A percentile compares a stretch with the other conserved stretches of the same genome.
These are phyloP conservation scores for Poliocrania exsul DNA, from an alignment of 2,797 vertebrate genomes.

Conservation along the genomic window DNA sequence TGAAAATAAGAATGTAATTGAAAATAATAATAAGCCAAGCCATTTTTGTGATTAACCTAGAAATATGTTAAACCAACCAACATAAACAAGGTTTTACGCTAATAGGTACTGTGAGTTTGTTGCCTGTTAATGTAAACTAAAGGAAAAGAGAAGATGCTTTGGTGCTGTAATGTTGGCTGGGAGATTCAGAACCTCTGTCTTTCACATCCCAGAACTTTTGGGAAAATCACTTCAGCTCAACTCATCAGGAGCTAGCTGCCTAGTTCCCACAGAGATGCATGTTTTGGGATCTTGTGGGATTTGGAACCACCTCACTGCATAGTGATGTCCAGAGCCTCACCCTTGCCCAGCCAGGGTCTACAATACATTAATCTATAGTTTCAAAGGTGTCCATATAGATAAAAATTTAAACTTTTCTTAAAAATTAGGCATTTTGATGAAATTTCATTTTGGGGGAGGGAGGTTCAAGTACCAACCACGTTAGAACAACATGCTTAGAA, in stretches of 20 bases:
- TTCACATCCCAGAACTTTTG: neutral
- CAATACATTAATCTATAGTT: rapidly evolving
- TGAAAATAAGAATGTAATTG: neutral
- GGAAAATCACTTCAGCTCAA: neutral
- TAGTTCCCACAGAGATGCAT: neutral
- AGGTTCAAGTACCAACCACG: neutral
- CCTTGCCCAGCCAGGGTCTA: rapidly evolving
- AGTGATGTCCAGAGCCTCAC: neutral
- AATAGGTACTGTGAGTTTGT: neutral
- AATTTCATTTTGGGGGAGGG: neutral
- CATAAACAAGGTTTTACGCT: neutral
- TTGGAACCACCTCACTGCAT: neutral
- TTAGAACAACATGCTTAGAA: neutral
- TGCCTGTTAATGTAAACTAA: neutral
- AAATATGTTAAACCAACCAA: neutral
- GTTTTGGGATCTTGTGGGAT: neutral
- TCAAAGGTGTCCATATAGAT: rapidly evolving
- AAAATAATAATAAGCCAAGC: neutral
- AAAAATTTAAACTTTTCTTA: rapidly evolving
- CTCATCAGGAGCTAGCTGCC: neutral
- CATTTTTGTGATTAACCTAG: neutral
- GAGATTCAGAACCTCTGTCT: neutral
- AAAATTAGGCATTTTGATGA: neutral
- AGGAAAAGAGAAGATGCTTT: neutral
- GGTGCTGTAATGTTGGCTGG: rapidly evolving